Percentiles rank a stretch among this genome's conserved stretches.
phyloP scores from a whole-genome alignment of 2,888 invertebrate species.

The Machimus atricapillus region DNA sequence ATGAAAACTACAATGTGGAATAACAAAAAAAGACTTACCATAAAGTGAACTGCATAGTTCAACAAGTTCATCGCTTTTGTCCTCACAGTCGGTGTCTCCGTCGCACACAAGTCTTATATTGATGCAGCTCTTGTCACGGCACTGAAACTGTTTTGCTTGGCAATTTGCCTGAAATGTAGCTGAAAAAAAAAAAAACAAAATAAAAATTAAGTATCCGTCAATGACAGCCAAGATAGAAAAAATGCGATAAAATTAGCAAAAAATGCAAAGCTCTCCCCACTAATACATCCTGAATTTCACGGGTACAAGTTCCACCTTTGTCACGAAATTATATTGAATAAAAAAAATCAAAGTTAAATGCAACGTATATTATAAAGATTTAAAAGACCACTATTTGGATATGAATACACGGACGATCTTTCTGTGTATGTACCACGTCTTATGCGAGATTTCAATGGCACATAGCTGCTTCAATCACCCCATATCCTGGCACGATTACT shows the following conservation, averaged over 20 bases:
- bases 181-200: constrained; percentile 49
- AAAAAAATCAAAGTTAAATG: neutral
- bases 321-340: neutral
- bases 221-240: neutral
- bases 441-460: neutral
- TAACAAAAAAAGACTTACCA: constrained; percentile 55
- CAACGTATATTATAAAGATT: neutral
- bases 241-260: neutral
- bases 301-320: neutral
- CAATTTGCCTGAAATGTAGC: constrained; percentile 54
- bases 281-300: neutral
- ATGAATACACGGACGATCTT: neutral
- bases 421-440: neutral
- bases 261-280: neutral
- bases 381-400: neutral
- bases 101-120: constrained; percentile 81
- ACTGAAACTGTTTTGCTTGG: constrained; percentile 74
- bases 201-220: constrained; percentile 14
- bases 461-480: neutral
- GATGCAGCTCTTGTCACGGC: constrained; percentile 77
- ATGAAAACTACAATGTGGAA: too few relatives aligned
- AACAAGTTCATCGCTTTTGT: constrained; percentile 81
- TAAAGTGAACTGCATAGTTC: constrained; percentile 74
- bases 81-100: constrained; percentile 78
- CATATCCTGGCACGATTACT: neutral